Evolutionary conservation across 2,797 vertebrate species (phyloP).

Genomic region (Sitta carolinensis): DNA sequence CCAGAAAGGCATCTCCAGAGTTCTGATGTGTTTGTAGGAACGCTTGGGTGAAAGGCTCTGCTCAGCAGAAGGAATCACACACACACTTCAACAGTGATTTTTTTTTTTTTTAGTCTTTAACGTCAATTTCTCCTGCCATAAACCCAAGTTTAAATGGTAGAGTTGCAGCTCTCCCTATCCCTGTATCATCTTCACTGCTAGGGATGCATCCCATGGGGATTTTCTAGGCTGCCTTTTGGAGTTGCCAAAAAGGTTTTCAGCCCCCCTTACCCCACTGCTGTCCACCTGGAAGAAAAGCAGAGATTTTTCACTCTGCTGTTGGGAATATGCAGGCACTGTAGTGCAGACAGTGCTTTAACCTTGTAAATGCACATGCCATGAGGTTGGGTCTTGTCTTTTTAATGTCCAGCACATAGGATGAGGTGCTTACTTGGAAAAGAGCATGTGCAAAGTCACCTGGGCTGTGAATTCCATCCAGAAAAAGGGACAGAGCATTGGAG

Average conservation of each 20-base stretch:
- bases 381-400: background rate
- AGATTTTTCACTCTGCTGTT: background rate
- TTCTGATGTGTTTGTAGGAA: background rate
- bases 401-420: rapidly evolving
- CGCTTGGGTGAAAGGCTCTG: background rate
- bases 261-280: rapidly evolving
- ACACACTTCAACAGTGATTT: background rate
- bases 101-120: background rate
- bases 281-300: background rate
- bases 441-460: background rate
- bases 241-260: background rate
- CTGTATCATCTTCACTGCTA: no score
- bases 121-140: background rate
- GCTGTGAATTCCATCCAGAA: background rate
- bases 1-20: rapidly evolving
- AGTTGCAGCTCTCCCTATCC: background rate
- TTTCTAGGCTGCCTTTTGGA: background rate
- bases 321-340: background rate
- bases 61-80: background rate
- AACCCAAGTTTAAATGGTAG: background rate
- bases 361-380: rapidly evolving
- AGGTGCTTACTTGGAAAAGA: background rate
- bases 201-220: rapidly evolving
- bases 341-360: background rate
- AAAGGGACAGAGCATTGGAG: background rate